Conservation (phyloP, 2,797 vertebrate species). For the Anguilla obscura region DNA sequence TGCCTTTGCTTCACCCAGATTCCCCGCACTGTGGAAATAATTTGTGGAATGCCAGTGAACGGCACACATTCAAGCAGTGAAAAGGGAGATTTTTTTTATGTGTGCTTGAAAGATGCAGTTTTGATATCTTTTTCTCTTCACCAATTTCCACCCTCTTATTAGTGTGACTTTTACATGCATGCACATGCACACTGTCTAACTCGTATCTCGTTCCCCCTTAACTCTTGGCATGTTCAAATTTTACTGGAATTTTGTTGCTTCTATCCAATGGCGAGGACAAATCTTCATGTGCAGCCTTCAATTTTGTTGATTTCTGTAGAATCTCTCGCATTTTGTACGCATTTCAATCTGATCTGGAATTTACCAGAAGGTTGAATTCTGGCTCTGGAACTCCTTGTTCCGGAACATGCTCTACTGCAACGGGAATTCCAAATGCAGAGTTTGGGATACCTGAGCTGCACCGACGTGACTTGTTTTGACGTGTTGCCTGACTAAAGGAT, state of each 20-base stretch:
- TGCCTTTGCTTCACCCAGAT: slow-evolving; percentile 12
- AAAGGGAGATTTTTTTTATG: not conserved
- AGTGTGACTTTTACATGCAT: not conserved
- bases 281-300: not conserved
- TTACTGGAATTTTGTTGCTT: not conserved
- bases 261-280: not conserved
- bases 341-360: not conserved
- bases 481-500: not conserved
- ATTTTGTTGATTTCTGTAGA: not conserved
- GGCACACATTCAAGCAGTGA: not conserved
- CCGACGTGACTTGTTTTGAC: not conserved
- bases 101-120: not conserved
- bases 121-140: not conserved
- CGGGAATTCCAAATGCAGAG: not conserved
- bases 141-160: not conserved
- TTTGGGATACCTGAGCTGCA: not conserved
- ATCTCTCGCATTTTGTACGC: not conserved
- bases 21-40: slow-evolving; percentile 15
- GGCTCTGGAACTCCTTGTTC: not conserved
- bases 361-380: not conserved
- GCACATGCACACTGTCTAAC: not conserved
- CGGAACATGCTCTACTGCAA: not conserved
- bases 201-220: not conserved
- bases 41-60: slow-evolving; percentile 22
- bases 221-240: not conserved